phyloP scores from a whole-genome alignment of 1,140 invertebrate species.

The Andrena cerasifolii region DNA sequence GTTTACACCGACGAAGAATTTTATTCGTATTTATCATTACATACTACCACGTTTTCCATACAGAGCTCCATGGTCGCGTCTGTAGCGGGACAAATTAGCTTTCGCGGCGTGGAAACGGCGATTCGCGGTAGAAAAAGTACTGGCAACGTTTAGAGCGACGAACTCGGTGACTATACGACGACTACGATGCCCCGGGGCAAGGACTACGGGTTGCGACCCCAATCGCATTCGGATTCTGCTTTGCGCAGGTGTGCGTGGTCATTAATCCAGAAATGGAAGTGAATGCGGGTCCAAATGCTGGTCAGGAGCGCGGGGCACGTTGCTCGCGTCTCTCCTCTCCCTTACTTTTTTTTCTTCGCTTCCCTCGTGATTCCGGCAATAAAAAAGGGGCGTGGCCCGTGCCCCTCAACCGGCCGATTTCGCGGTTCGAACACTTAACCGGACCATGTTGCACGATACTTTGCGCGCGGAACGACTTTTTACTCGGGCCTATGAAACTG shows the following conservation, averaged over 20 bases:
- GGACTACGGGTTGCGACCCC: conserved; percentile 67
- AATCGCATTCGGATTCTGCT: conserved; percentile 61
- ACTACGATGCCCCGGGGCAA: conserved; percentile 57
- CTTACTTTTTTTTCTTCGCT: background rate
- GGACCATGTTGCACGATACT: conserved; percentile 12
- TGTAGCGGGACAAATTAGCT: conserved; percentile 16
- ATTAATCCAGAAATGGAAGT: conserved; percentile 70
- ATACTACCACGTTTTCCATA: no score
- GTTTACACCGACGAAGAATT: no score
- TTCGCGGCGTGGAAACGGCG: background rate
- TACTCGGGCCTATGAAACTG: conserved; percentile 26
- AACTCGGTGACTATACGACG: conserved; percentile 32
- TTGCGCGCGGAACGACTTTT: conserved; percentile 44
- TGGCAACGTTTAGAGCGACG: conserved; percentile 36
- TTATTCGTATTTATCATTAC: no score
- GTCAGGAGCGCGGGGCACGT: conserved; percentile 28
- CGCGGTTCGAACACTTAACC: conserved; percentile 48
- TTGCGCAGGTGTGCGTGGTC: conserved; percentile 64
- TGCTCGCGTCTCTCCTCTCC: conserved; percentile 29
- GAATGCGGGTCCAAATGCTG: conserved; percentile 57
- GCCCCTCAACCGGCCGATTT: conserved; percentile 39
- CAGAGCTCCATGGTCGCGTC: no score
- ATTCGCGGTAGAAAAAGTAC: conserved; percentile 36
- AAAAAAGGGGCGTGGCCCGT: conserved; percentile 59
- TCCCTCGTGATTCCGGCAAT: conserved; percentile 30